Evolutionary conservation across 2,797 vertebrate species (phyloP), one percentile per base, ranked within the genome.

Genomic region (Acrossocheilus wenchowensis): DNA sequence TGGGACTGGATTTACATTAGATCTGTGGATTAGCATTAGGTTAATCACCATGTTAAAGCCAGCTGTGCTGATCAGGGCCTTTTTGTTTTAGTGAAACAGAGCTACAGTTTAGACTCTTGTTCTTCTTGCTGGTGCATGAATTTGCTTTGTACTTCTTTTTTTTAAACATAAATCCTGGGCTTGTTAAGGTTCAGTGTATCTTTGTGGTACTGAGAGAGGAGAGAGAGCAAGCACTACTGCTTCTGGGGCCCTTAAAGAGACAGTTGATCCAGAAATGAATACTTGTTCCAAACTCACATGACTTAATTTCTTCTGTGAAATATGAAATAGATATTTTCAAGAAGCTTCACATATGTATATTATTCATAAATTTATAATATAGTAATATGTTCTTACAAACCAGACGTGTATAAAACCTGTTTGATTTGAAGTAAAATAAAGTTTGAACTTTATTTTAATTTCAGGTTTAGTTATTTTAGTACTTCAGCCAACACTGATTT

Each of bases 1-100:
- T 78, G 48, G 6, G 19, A 83, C 73, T 82, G 78, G 43, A 81
- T 78, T 78, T 82, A 48, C 54, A 81, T 54, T 77, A 79, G 74
- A 83, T 72, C 64, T 73, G 66, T 62, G 57, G 43, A 83, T 83
- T 83, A 54, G 36, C 43, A 64, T 74, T 83, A 78, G 82, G 26
- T 36, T 88, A 64, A 79, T 88, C 84, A 83, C 45, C 74, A 54
- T 54, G 72, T 64, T 82, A 73, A 77, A 85, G 71, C 71, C 52
- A 73, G 74, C 50, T 77, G 71, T 41, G n/a, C 73, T 85, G 39
- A 88, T 73, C 83, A 5, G 50, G 12, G 62, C 78, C 69, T 57
- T 43, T 77, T 84, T 82, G 83, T 81, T 78, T 77, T 5, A 34
- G 26, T 52, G 62, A 62, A 75, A 73, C 72, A 64, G 52, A 41